Evolutionary conservation across 2,888 invertebrate genomes (phyloP).

Genomic region (Drosophila mayaguana): DNA sequence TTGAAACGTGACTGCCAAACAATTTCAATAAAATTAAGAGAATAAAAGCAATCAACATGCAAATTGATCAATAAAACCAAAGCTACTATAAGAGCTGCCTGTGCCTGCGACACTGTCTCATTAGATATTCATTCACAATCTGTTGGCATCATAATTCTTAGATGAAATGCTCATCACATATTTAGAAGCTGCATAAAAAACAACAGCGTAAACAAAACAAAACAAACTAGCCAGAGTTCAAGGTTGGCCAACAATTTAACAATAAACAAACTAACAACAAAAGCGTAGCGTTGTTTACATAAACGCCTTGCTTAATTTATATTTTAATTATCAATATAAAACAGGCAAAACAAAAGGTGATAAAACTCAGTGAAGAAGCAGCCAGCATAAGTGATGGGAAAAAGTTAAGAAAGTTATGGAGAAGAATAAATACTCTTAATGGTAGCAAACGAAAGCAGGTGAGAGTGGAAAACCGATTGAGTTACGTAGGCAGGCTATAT

Average conservation of each 20-base stretch:
- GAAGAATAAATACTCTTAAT: neutral
- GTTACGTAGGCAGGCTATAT: neutral
- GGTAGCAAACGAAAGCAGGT: accelerated
- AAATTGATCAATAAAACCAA: constrained; percentile 66
- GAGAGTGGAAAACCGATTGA: neutral
- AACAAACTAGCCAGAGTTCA: constrained; percentile 34
- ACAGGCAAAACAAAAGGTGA: constrained; percentile 45
- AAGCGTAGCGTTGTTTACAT: constrained; percentile 54
- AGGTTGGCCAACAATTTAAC: constrained; percentile 42
- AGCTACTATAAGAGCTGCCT: neutral
- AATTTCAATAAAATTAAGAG: constrained; percentile 37
- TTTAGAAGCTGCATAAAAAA: constrained; percentile 37
- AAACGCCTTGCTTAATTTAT: constrained; percentile 56
- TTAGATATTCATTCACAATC: constrained; percentile 23
- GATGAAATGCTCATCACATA: constrained; percentile 51
- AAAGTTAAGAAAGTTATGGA: neutral
- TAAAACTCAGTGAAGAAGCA: constrained; percentile 52
- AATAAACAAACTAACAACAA: constrained; percentile 31
- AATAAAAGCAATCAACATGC: constrained; percentile 56
- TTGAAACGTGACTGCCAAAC: constrained; percentile 53
- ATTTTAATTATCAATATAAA: constrained; percentile 59
- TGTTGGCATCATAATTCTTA: constrained; percentile 33
- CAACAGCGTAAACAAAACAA: neutral
- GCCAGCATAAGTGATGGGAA: constrained; percentile 2
- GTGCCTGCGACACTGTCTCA: constrained; percentile 7